Conservation (phyloP, 2,797 vertebrate genomes). For the Molossus alvarezi region DNA sequence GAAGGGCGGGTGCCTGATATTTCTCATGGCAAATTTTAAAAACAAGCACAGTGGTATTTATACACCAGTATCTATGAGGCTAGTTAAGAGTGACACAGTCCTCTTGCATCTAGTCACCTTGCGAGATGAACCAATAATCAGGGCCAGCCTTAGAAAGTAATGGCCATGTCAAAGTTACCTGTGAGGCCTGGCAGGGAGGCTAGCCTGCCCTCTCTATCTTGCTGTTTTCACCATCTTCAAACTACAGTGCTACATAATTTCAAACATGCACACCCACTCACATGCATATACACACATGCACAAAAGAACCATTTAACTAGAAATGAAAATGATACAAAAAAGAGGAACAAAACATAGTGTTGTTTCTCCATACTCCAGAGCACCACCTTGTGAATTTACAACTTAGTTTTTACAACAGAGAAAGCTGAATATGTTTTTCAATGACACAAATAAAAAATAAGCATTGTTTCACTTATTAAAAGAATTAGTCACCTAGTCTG, state of each 20-base stretch:
- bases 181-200: not conserved
- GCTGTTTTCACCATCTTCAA: constrained; percentile 22
- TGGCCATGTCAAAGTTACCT: constrained; percentile 19
- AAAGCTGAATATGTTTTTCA: constrained; percentile 6
- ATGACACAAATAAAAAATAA: not conserved
- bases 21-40: constrained; percentile 37
- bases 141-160: constrained; percentile 19
- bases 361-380: constrained; percentile 55
- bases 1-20: not conserved
- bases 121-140: not conserved
- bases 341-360: not conserved
- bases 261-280: not conserved
- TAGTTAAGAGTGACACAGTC: not conserved
- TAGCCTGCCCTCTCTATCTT: constrained; percentile 29
- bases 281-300: not conserved
- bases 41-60: not conserved
- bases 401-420: constrained; percentile 16
- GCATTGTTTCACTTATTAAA: constrained; percentile 53
- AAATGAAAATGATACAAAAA: constrained; percentile 54
- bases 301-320: not conserved
- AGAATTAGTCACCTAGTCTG: constrained; percentile 14
- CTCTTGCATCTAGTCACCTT: not conserved
- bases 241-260: not conserved
- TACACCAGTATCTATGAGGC: not conserved
- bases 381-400: constrained; percentile 42